Base-by-base conservation (phyloP, 2,113 vertebrate species). In the Elephas maximus region DNA sequence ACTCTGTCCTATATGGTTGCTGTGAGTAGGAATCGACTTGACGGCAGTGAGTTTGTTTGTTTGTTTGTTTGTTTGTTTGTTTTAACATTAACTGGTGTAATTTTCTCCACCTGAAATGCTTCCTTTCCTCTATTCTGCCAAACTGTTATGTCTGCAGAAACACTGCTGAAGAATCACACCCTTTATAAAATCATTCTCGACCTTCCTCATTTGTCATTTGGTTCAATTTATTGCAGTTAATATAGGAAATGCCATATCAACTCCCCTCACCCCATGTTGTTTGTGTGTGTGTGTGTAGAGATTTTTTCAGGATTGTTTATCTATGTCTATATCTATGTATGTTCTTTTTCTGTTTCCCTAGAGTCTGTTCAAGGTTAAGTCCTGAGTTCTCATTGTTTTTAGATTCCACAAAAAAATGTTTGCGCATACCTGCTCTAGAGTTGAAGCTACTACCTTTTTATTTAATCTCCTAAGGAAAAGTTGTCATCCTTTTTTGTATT, bases 131-230 rank as follows among this genome's bases (percentile, higher is more conserved):
- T 45, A 63, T 88, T 94, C 28, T 83, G 48, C 62, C 44, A 84
- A 86, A 81, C 48, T 76, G 15, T 88, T 84, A 37, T 90, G 48
- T 26, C 53, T 93, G 78, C 21, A 74, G 60, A 86, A 78, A 41
- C 80, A 79, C 14, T 85, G 8, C 30, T 92, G 77, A 48, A 90
- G 91, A 63, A 44, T 81, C 9, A 79, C 10, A 8, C 81, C 26
- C 73, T 94, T 91, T 21, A 79, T 57, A 82, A 93, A 92, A 88
- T 90, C 15, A 90, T 69, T 85, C 26, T 5, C 62, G n/a, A 74
- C n/a, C 28, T 63, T 41, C 26, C 18, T 79, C 48, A 53, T 95
- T 90, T 24, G 57, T 33, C 51, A 60, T 51, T 37, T 88, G 45
- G 23, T 67, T 78, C 8, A 62, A 78, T 48, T 74, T 74, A 57